Percentiles rank a stretch among this genome's conserved stretches.
phyloP scores from a whole-genome alignment of 53 echinoderm and acorn worm genomes.

The Mesocentrotus franciscanus region DNA sequence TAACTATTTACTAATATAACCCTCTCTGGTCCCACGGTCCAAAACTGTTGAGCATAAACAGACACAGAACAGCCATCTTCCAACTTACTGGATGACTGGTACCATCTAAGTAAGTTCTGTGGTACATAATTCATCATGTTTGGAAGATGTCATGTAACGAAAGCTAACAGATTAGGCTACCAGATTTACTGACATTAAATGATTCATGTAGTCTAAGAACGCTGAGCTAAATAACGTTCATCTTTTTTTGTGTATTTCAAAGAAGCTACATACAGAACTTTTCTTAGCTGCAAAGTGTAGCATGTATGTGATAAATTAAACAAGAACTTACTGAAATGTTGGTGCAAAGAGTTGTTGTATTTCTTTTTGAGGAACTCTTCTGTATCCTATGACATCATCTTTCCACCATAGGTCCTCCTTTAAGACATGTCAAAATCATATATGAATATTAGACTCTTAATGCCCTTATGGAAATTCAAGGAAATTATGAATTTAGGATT shows the following conservation, averaged over 20 bases:
- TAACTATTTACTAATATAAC: not conserved
- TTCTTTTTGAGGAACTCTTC: slow-evolving; percentile 47
- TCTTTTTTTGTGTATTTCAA: not conserved
- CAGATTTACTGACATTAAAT: no score
- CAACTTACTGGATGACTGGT: not conserved
- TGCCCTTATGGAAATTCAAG: not conserved
- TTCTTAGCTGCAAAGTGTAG: not conserved
- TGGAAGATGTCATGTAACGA: no score
- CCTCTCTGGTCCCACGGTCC: not conserved
- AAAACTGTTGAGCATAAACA: not conserved
- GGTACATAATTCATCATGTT: no score
- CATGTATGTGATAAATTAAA: not conserved
- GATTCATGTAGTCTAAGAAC: not conserved
- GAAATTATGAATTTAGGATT: not conserved
- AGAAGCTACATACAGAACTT: not conserved
- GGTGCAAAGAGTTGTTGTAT: slow-evolving; percentile 58
- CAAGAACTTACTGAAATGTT: slow-evolving; percentile 17
- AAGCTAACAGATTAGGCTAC: no score
- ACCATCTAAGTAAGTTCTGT: no score
- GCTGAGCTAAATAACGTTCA: not conserved
- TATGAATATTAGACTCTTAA: not conserved
- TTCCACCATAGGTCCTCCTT: slow-evolving; percentile 68
- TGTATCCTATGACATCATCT: slow-evolving; percentile 65
- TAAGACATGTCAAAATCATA: not conserved
- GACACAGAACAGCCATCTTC: not conserved